phyloP scores from a whole-genome alignment of 2,888 invertebrate species.

The Temnothorax rugatulus region DNA sequence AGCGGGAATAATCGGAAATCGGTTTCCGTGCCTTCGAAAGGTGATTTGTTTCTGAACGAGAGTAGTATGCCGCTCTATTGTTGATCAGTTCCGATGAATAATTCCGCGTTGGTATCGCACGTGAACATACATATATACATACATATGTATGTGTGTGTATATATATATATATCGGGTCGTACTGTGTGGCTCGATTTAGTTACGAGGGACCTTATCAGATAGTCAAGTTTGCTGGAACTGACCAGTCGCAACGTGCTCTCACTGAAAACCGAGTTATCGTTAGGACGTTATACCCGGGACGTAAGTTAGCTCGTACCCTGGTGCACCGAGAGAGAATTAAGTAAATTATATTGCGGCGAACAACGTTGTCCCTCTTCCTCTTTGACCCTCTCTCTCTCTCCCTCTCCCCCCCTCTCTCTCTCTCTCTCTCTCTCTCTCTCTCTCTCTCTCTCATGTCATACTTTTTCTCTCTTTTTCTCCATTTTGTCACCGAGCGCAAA shows the following conservation, averaged over 20 bases:
- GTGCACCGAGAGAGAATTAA: conserved; percentile 69
- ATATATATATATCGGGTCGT: conserved; percentile 28
- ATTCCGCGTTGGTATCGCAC: conserved; percentile 64
- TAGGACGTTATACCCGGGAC: conserved; percentile 75
- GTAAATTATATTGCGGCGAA: conserved; percentile 69
- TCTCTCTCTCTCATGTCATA: neutral
- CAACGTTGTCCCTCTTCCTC: conserved; percentile 28
- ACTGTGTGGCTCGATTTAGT: conserved; percentile 35
- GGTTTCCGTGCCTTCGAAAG: conserved; percentile 53
- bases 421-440: neutral
- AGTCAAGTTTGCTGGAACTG: conserved; percentile 66
- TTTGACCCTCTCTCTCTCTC: conserved; percentile 43
- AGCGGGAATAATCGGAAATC: conserved; percentile 63
- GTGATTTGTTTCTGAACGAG: conserved; percentile 49
- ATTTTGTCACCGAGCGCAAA: conserved; percentile 22
- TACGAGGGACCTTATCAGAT: conserved; percentile 68
- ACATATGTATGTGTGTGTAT: neutral
- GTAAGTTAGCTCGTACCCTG: conserved; percentile 71
- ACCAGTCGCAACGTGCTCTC: conserved; percentile 69
- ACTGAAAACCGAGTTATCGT: conserved; percentile 75
- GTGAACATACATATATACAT: conserved; percentile 41
- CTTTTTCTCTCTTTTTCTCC: conserved; percentile 5
- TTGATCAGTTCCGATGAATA: conserved; percentile 70
- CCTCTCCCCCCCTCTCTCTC: conserved; percentile 8
- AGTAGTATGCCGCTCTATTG: conserved; percentile 58